Percentiles rank a stretch among this genome's conserved stretches.
Evolutionary conservation across 2,113 vertebrate genomes (phyloP).

Genomic region (Capreolus pygargus): DNA sequence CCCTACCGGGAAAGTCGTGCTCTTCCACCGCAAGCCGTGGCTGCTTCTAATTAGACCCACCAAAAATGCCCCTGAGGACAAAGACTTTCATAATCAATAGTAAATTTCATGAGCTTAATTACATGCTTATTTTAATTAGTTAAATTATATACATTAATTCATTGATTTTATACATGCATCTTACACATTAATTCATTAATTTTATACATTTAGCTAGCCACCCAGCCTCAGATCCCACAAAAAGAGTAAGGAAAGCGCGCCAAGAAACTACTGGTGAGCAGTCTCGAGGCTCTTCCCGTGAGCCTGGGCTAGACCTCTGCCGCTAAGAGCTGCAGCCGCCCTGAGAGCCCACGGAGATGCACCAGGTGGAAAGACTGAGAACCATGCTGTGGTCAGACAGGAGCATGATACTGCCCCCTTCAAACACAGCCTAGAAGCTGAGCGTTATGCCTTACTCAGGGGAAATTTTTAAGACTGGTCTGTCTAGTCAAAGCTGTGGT

Average conservation of each 20-base stretch:
- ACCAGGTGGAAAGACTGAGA: neutral
- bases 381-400: fast-evolving
- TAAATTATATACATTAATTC: neutral
- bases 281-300: neutral
- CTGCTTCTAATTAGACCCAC: neutral
- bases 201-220: neutral
- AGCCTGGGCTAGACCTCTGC: neutral
- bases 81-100: neutral
- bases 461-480: neutral
- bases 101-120: neutral
- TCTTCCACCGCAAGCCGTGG: neutral
- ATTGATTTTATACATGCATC: neutral
- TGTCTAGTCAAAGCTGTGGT: neutral
- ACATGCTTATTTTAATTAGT: neutral
- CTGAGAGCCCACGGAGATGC: neutral
- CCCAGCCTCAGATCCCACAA: neutral
- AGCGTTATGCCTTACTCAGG: neutral
- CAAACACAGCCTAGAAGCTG: neutral
- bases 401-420: fast-evolving
- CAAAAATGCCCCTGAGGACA: neutral
- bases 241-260: neutral
- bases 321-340: too few species aligned
- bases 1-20: neutral
- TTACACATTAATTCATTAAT: neutral
- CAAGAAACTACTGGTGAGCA: fast-evolving